Percentiles rank a stretch among this genome's conserved stretches.
Conservation (phyloP, 1,140 invertebrate genomes). For the Aphelenchoides fujianensis region DNA sequence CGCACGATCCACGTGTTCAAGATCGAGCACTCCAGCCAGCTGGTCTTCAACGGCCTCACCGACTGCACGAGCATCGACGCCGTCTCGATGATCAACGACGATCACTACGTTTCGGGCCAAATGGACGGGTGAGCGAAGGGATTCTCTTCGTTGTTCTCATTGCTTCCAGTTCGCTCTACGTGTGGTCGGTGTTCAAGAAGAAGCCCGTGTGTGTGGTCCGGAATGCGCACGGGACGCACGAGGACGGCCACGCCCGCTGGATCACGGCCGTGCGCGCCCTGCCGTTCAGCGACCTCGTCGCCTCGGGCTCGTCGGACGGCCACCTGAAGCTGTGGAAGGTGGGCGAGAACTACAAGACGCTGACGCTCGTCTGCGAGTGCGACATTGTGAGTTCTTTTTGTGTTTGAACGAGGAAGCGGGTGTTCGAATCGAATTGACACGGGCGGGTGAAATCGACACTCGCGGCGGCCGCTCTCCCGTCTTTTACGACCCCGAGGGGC, state of each 20-base stretch:
- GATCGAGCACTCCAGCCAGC: conserved; percentile 35
- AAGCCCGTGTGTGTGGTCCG: conserved; percentile 38
- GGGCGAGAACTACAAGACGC: conserved; percentile 37
- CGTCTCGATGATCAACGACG: conserved; percentile 46
- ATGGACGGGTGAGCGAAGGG: conserved; percentile 36
- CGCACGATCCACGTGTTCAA: conserved; percentile 41
- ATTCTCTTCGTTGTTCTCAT: conserved; percentile 6
- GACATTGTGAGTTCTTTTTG: conserved; percentile 33
- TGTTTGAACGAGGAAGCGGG: background rate
- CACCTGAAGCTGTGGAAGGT: conserved; percentile 37
- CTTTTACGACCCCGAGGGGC: too few species aligned
- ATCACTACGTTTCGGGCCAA: conserved; percentile 43
- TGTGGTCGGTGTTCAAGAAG: conserved; percentile 38
- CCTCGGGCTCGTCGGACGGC: conserved; percentile 34
- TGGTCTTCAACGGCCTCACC: conserved; percentile 44
- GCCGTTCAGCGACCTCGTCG: conserved; percentile 41
- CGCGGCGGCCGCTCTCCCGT: background rate
- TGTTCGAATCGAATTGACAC: background rate
- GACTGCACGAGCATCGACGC: conserved; percentile 39
- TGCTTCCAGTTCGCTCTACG: conserved; percentile 39
- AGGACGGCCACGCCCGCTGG: conserved; percentile 16
- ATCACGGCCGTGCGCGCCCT: conserved; percentile 38
- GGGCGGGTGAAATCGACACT: background rate
- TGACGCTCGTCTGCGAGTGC: conserved; percentile 25
- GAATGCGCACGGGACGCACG: conserved; percentile 31